A percentile compares a stretch with the other conserved stretches of the same genome.
These are phyloP conservation scores for Melanotaenia maccullochi DNA, from an alignment of 2,797 vertebrate species.

Conservation along the genomic window DNA sequence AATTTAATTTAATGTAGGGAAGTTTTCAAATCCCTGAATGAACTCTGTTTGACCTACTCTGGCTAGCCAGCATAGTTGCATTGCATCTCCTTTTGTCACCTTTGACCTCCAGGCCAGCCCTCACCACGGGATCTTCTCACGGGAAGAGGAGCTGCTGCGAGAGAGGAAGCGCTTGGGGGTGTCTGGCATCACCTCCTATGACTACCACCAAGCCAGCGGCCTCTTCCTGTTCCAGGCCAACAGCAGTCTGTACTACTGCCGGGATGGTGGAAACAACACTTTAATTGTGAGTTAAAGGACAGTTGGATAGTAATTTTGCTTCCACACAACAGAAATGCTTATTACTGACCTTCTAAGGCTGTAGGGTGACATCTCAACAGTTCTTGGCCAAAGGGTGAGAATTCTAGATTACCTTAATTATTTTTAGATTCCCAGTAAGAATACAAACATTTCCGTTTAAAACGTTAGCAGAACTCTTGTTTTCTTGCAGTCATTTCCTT, in stretches of 20 bases:
- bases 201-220: conserved; percentile 90
- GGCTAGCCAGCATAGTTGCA: conserved; percentile 17
- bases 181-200: conserved; percentile 95
- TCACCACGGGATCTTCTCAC: conserved; percentile 90
- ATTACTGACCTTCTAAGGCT: background rate
- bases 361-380: background rate
- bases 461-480: background rate
- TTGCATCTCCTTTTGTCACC: conserved; percentile 46
- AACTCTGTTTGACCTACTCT: conserved; percentile 34
- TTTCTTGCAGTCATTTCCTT: too few relatives aligned
- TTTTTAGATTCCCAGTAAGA: background rate
- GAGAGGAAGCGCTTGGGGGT: conserved; percentile 95
- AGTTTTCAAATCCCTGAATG: conserved; percentile 15
- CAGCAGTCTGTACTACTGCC: conserved; percentile 95
- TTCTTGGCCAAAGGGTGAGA: background rate
- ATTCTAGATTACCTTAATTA: background rate
- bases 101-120: conserved; percentile 87
- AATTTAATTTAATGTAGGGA: background rate
- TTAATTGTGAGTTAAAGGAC: conserved; percentile 88
- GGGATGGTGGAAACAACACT: conserved; percentile 89
- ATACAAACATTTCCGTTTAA: background rate
- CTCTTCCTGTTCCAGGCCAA: conserved; percentile 98
- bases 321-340: background rate
- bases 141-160: conserved; percentile 93
- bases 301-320: background rate